These are phyloP conservation scores for Sterrhoptilus dennistouni DNA, from an alignment of 2,113 vertebrate genomes.

Conservation along the genomic window DNA sequence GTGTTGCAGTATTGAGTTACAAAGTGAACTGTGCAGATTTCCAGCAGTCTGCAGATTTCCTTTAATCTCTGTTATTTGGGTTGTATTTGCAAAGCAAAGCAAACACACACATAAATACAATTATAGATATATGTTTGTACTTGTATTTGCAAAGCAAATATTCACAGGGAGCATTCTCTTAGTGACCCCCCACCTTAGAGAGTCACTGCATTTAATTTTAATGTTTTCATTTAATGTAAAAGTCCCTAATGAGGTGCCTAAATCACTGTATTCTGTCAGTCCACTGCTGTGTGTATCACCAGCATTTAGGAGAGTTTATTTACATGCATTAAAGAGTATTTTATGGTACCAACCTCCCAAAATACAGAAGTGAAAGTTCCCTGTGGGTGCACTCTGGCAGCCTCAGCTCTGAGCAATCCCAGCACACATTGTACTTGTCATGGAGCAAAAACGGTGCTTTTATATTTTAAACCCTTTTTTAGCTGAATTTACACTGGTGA, in stretches of 20 bases:
- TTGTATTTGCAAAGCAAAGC: not conserved
- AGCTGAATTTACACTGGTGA: not conserved
- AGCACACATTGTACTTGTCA: accelerated
- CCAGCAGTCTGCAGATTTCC: not conserved
- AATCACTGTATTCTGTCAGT: accelerated
- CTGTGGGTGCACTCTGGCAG: too few relatives aligned
- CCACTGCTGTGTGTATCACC: not conserved
- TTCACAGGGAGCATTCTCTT: not conserved
- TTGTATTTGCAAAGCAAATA: not conserved
- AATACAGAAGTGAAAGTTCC: not conserved
- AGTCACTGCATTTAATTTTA: not conserved
- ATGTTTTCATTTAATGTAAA: not conserved
- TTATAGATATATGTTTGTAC: not conserved
- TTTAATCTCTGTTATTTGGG: not conserved
- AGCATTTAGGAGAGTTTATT: not conserved
- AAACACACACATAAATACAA: not conserved
- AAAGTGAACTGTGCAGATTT: not conserved
- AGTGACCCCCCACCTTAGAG: not conserved
- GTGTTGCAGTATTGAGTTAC: not conserved
- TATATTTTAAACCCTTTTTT: not conserved
- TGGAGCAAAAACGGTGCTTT: not conserved
- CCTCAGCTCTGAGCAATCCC: not conserved
- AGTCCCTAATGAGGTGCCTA: not conserved
- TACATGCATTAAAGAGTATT: not conserved
- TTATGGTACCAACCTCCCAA: not conserved